phyloP scores from a whole-genome alignment of 2,113 vertebrate genomes.

The Anas platyrhynchos region DNA sequence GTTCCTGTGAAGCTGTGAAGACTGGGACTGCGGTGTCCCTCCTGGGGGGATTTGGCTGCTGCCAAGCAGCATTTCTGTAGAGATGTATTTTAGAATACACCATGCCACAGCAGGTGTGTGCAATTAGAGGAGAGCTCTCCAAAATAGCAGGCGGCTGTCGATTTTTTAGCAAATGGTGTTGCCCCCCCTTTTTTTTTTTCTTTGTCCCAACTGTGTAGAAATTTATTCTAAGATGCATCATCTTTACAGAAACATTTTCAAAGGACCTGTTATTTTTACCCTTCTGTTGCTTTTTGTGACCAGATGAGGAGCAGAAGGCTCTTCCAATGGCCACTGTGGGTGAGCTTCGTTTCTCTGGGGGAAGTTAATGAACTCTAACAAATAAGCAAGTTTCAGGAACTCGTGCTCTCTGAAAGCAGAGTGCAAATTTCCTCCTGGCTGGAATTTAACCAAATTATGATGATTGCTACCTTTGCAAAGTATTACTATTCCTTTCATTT shows the following conservation, averaged over 20 bases:
- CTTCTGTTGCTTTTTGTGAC: constrained; percentile 42
- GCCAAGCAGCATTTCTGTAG: neutral
- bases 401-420: neutral
- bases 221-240: constrained; percentile 48
- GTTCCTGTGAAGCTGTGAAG: constrained; percentile 7
- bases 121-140: constrained; percentile 18
- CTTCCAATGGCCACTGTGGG: neutral
- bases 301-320: neutral
- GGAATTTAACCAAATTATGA: neutral
- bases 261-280: constrained; percentile 33
- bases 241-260: constrained; percentile 28
- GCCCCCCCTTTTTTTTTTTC: neutral
- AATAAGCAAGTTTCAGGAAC: neutral
- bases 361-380: neutral
- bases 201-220: constrained; percentile 22
- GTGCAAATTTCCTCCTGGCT: neutral
- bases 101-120: neutral
- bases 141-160: constrained; percentile 50
- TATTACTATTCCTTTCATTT: neutral
- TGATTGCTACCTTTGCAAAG: neutral
- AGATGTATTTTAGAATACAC: constrained; percentile 31
- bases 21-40: neutral
- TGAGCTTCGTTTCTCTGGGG: neutral
- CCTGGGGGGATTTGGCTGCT: constrained; percentile 12
- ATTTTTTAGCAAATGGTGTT: constrained; percentile 38